These are phyloP conservation scores for Agrypnus murinus DNA, from an alignment of 2,888 invertebrate genomes.

Conservation along the genomic window DNA sequence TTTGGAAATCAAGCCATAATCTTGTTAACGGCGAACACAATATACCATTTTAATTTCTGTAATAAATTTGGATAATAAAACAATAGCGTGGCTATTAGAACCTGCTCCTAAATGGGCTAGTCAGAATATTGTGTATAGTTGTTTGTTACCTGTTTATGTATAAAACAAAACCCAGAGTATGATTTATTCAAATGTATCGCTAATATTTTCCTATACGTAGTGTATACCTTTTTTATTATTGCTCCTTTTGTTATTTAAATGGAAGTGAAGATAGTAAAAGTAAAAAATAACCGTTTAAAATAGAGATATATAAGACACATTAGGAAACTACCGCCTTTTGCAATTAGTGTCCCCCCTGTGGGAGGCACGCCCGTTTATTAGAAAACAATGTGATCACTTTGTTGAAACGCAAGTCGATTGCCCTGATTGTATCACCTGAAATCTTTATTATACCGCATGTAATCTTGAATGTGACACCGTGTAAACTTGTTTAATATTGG, in stretches of 20 bases:
- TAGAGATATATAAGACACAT: slow-evolving; percentile 21
- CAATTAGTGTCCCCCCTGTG: slow-evolving; percentile 41
- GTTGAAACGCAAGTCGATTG: slow-evolving; percentile 36
- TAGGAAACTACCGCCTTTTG: slow-evolving; percentile 36
- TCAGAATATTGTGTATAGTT: slow-evolving; percentile 23
- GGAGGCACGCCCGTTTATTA: slow-evolving; percentile 45
- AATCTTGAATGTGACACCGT: slow-evolving; percentile 11
- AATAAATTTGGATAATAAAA: slow-evolving; percentile 54
- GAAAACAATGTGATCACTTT: slow-evolving; percentile 47
- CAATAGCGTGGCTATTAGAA: slow-evolving; percentile 51
- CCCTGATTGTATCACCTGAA: slow-evolving; percentile 31
- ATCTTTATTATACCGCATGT: slow-evolving; percentile 33
- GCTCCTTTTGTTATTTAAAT: slow-evolving; percentile 1
- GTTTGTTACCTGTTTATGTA: slow-evolving; percentile 34
- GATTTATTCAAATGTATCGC: slow-evolving; percentile 29
- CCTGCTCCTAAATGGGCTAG: slow-evolving; percentile 50
- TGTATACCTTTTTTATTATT: neutral
- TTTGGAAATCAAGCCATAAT: slow-evolving; percentile 43
- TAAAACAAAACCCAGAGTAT: slow-evolving; percentile 23
- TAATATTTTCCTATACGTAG: slow-evolving; percentile 27
- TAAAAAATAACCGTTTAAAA: slow-evolving; percentile 21
- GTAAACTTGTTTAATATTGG: slow-evolving; percentile 21
- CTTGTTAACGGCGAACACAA: slow-evolving; percentile 46
- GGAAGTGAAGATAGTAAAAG: slow-evolving; percentile 11
- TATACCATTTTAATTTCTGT: slow-evolving; percentile 49